Percentiles rank a stretch among this genome's conserved stretches.
Conservation (phyloP, 2,888 invertebrate species). For the Macropis europaea region DNA sequence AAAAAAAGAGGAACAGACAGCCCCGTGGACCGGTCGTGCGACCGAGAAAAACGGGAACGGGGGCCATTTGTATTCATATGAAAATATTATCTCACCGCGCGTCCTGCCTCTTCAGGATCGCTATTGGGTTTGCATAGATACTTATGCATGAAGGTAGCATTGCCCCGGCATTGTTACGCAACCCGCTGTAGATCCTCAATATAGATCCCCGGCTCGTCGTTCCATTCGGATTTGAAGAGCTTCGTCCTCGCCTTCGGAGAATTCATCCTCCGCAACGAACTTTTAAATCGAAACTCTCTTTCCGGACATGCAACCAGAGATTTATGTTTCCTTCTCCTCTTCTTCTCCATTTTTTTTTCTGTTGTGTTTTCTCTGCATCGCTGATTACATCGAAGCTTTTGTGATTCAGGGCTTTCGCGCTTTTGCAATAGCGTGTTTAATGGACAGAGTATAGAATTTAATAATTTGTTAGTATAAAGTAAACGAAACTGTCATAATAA, state of each 20-base stretch:
- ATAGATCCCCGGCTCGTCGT: constrained; percentile 65
- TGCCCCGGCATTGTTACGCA: constrained; percentile 72
- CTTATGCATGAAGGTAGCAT: constrained; percentile 72
- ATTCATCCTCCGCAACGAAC: constrained; percentile 42
- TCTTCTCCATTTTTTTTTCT: constrained; percentile 24
- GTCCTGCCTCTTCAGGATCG: constrained; percentile 67
- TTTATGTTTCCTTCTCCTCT: no score
- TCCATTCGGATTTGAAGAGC: constrained; percentile 65
- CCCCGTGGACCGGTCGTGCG: neutral
- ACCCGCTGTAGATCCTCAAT: constrained; percentile 69
- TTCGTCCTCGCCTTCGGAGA: constrained; percentile 54
- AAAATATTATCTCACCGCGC: constrained; percentile 69
- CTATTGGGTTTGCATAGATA: constrained; percentile 74
- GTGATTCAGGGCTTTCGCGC: no score
- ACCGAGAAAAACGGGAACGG: constrained; percentile 36
- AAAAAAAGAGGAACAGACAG: constrained; percentile 26
- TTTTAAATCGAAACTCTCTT: constrained; percentile 44
- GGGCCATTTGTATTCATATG: constrained; percentile 72
- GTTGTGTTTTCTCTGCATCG: no score
- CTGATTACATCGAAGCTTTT: no score
- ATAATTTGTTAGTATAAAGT: no score
- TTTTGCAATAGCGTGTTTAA: no score
- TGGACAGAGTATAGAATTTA: no score
- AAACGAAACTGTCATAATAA: no score
- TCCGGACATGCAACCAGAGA: no score